phyloP scores from a whole-genome alignment of 2,888 invertebrate genomes.

The Cataglyphis rosenhaueri region DNA sequence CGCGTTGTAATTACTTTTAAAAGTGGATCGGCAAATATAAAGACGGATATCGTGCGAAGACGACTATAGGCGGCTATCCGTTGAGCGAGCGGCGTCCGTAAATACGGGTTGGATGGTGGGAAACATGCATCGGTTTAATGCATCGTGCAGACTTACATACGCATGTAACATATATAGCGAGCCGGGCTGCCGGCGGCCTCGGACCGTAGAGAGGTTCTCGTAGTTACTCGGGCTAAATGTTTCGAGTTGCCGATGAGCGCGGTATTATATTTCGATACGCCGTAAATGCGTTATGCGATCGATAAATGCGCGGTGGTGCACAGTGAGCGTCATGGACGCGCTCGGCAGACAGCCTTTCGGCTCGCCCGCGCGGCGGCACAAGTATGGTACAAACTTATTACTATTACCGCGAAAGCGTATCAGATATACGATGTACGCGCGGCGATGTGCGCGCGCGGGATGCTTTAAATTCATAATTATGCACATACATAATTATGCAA shows the following conservation, averaged over 20 bases:
- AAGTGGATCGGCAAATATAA: constrained; percentile 50
- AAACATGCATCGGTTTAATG: constrained; percentile 37
- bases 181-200: constrained; percentile 7
- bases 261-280: constrained; percentile 70
- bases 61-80: not conserved
- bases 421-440: constrained; percentile 59
- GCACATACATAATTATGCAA: constrained; percentile 74
- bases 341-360: constrained; percentile 28
- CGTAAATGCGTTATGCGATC: constrained; percentile 74
- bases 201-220: constrained; percentile 38
- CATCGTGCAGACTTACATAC: constrained; percentile 43
- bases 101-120: constrained; percentile 27
- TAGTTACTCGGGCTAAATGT: constrained; percentile 54
- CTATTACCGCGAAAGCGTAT: constrained; percentile 72
- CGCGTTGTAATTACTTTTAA: constrained; percentile 35
- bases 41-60: constrained; percentile 18
- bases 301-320: constrained; percentile 69
- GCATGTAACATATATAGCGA: constrained; percentile 13
- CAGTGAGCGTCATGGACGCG: constrained; percentile 46
- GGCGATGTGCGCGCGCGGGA: constrained; percentile 44
- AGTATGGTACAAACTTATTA: constrained; percentile 71
- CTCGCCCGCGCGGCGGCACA: constrained; percentile 57
- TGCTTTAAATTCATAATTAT: constrained; percentile 74
- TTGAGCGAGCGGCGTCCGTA: constrained; percentile 5
- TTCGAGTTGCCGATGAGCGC: constrained; percentile 66